phyloP scores from a whole-genome alignment of 2,113 vertebrate species.

The Lampris incognitus region DNA sequence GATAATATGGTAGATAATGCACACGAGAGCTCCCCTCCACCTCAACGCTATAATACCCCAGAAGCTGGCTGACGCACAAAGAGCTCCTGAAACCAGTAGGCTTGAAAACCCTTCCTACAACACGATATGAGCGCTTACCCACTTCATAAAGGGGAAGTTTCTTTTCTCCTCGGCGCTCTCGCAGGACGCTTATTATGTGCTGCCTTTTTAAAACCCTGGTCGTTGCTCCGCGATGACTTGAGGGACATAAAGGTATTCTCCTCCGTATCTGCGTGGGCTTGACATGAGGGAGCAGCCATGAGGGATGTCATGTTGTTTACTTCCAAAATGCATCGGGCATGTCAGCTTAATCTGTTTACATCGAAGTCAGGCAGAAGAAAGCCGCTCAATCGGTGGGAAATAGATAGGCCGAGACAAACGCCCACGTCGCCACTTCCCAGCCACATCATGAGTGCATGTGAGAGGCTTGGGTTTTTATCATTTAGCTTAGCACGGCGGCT shows the following conservation, averaged over 20 bases:
- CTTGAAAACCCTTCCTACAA: too few relatives aligned
- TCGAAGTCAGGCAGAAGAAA: slow-evolving; percentile 6
- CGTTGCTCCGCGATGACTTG: neutral
- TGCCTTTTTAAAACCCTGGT: too few relatives aligned
- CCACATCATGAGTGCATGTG: neutral
- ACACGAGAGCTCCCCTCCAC: slow-evolving; percentile 16
- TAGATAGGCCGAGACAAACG: neutral
- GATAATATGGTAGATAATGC: slow-evolving; percentile 48
- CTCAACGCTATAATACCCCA: neutral
- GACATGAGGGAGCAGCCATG: slow-evolving; percentile 13
- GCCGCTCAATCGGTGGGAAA: neutral
- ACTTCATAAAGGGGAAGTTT: neutral
- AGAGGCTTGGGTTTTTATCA: neutral
- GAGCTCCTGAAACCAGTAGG: neutral
- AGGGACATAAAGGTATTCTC: neutral
- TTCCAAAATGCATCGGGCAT: slow-evolving; percentile 14
- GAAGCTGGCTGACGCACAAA: neutral
- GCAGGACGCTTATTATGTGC: neutral
- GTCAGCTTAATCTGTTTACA: neutral
- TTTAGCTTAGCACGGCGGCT: slow-evolving; percentile 8
- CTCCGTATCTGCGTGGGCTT: neutral
- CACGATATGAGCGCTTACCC: neutral
- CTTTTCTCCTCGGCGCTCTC: neutral
- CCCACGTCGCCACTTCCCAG: neutral
- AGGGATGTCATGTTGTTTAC: slow-evolving; percentile 25